These are phyloP conservation scores for Drosophila phalerata DNA, from an alignment of 2,888 invertebrate species.

Conservation along the genomic window DNA sequence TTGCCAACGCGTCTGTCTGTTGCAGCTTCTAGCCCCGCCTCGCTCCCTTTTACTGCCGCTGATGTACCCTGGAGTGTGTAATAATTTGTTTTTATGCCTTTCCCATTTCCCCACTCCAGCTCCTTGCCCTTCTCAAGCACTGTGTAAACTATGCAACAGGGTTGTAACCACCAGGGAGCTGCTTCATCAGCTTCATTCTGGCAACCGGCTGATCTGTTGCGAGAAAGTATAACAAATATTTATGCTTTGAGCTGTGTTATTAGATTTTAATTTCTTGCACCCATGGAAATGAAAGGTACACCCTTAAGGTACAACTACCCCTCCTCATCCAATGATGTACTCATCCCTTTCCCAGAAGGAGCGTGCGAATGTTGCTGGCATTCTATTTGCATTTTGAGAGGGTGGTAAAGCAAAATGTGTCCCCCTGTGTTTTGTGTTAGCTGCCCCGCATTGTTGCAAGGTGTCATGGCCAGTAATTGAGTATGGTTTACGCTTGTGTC, in stretches of 20 bases:
- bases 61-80: constrained; percentile 58
- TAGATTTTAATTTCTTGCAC: constrained; percentile 81
- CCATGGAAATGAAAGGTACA: constrained; percentile 65
- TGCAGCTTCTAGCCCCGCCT: constrained; percentile 58
- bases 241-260: constrained; percentile 79
- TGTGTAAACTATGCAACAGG: constrained; percentile 47
- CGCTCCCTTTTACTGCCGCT: constrained; percentile 13
- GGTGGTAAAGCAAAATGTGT: constrained; percentile 32
- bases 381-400: constrained; percentile 68
- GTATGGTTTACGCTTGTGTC: constrained; percentile 69
- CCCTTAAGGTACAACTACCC: constrained; percentile 39
- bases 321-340: neutral
- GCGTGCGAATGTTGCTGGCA: constrained; percentile 72
- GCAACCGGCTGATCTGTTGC: constrained; percentile 54
- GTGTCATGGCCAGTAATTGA: constrained; percentile 79
- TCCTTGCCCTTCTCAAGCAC: neutral
- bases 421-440: neutral
- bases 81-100: constrained; percentile 75
- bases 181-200: constrained; percentile 57
- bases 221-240: constrained; percentile 77
- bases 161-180: constrained; percentile 35
- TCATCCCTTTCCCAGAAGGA: constrained; percentile 12
- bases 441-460: constrained; percentile 63
- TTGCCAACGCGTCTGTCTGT: constrained; percentile 69
- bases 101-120: neutral